Evolutionary conservation across 1,140 invertebrate species (phyloP).

Genomic region (Magallana angulata): DNA sequence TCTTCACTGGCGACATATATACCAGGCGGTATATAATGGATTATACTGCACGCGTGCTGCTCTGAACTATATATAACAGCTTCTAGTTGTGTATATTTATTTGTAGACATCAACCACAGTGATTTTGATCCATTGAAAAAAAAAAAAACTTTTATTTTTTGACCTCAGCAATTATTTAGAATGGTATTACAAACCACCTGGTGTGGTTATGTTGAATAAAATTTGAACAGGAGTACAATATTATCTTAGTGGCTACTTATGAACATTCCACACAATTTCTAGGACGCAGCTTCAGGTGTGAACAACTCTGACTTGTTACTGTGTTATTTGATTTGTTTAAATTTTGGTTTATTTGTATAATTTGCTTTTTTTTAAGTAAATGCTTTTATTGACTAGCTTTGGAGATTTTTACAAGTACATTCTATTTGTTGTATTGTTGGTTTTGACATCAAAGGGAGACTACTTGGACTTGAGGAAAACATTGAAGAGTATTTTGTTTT

Average conservation of each 20-base stretch:
- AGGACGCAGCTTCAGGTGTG: slow-evolving; percentile 9
- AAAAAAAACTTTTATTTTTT: not conserved
- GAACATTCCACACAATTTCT: slow-evolving; percentile 25
- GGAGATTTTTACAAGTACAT: not conserved
- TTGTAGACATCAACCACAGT: not conserved
- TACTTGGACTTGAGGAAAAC: not conserved
- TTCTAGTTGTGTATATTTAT: slow-evolving; percentile 19
- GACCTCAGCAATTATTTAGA: slow-evolving; percentile 16
- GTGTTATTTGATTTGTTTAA: slow-evolving; percentile 4
- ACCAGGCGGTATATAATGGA: not conserved
- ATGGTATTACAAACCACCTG: not conserved
- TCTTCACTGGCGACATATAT: slow-evolving; percentile 24
- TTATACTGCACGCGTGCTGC: slow-evolving; percentile 12
- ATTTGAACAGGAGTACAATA: slow-evolving; percentile 5
- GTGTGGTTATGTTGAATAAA: slow-evolving; percentile 5
- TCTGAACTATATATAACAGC: not conserved
- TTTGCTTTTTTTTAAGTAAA: slow-evolving; percentile 19
- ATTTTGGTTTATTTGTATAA: slow-evolving; percentile 22
- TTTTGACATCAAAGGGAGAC: not conserved
- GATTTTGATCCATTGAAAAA: not conserved
- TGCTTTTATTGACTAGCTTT: slow-evolving; percentile 27
- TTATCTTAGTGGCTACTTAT: not conserved
- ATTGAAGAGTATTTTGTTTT: not conserved
- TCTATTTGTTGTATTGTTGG: slow-evolving; percentile 8
- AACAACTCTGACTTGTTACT: not conserved